Percentiles rank a stretch among this genome's conserved stretches.
These are phyloP conservation scores for Sarcophaga carnaria DNA, from an alignment of 2,888 invertebrate genomes.

Conservation along the genomic window DNA sequence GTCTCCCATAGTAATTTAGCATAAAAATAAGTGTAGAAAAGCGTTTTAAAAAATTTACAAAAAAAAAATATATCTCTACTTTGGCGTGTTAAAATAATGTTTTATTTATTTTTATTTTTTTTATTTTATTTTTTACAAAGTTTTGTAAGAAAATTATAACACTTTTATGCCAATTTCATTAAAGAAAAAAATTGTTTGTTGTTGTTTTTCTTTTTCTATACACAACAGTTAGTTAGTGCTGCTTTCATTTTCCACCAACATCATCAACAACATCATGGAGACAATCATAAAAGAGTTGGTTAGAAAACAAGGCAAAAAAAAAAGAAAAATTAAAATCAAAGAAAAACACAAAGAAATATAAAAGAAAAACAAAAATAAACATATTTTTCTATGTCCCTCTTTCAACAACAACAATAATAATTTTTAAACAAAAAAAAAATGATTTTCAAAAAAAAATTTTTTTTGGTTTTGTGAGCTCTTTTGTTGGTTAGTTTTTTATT, in stretches of 20 bases:
- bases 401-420: conserved; percentile 1
- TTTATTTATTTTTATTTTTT: conserved; percentile 36
- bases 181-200: conserved; percentile 70
- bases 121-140: conserved; percentile 23
- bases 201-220: neutral
- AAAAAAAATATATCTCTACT: conserved; percentile 31
- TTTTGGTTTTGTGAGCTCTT: neutral
- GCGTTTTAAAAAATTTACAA: conserved; percentile 15
- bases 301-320: too few species aligned
- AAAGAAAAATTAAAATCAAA: neutral
- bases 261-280: neutral
- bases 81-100: conserved; percentile 57
- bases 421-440: conserved; percentile 19
- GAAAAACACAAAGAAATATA: neutral
- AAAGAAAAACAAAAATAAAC: neutral
- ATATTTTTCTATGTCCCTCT: conserved; percentile 9
- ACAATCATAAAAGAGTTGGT: too few species aligned
- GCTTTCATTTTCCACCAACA: conserved; percentile 64
- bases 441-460: neutral
- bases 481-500: conserved; percentile 8
- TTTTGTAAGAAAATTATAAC: conserved; percentile 70
- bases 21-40: conserved; percentile 50
- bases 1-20: conserved; percentile 54
- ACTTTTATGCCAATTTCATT: conserved; percentile 78
- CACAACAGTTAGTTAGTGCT: neutral